Conservation (phyloP, 35 echinoderm and acorn worm species). For the Ophioderma brevispina region DNA sequence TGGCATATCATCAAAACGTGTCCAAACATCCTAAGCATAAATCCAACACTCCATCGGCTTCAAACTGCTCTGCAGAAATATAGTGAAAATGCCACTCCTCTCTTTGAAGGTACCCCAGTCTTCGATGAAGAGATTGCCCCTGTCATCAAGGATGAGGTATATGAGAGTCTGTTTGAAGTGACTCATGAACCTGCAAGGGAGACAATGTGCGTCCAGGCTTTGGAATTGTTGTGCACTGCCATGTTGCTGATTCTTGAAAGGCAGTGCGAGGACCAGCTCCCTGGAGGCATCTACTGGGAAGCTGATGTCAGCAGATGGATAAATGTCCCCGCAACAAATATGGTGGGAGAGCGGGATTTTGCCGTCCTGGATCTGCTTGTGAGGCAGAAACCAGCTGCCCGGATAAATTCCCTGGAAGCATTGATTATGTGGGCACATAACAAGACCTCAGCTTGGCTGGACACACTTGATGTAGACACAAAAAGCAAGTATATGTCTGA, state of each 20-base stretch:
- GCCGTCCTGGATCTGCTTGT: conserved; percentile 51
- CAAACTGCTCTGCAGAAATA: conserved; percentile 22
- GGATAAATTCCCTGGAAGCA: conserved; percentile 26
- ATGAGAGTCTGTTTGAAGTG: conserved; percentile 10
- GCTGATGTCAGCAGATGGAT: background rate
- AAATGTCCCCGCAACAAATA: conserved; percentile 66
- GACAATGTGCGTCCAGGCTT: conserved; percentile 31
- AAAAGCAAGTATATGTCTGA: conserved; percentile 20
- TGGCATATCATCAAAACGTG: conserved; percentile 53
- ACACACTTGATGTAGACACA: background rate
- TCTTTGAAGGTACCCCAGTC: conserved; percentile 7
- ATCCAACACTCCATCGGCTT: conserved; percentile 15
- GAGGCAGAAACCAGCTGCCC: conserved; percentile 33
- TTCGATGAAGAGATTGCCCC: background rate
- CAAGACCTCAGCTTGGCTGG: conserved; percentile 3
- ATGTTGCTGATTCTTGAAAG: conserved; percentile 55
- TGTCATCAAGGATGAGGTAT: background rate
- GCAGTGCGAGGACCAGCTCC: conserved; percentile 69
- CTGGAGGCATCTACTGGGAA: conserved; percentile 54
- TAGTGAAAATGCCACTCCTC: conserved; percentile 29
- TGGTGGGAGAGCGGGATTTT: conserved; percentile 65
- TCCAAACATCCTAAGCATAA: conserved; percentile 55
- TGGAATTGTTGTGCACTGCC: conserved; percentile 51
- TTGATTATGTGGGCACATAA: conserved; percentile 64
- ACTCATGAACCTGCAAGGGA: conserved; percentile 35